Evolutionary conservation across 2,113 vertebrate species (phyloP).

Genomic region (Puntigrus tetrazona): DNA sequence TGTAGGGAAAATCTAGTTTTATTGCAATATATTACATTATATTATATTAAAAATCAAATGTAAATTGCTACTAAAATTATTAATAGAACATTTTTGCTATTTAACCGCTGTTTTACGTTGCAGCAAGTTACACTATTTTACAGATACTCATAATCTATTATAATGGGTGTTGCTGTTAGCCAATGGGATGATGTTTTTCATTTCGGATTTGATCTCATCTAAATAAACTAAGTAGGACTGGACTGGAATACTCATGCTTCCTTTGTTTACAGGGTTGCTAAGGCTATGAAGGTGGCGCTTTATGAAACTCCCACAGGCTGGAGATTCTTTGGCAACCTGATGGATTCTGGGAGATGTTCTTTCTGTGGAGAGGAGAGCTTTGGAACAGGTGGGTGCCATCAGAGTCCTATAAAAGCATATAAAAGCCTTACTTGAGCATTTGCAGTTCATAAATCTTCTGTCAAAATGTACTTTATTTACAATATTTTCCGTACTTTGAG

Average conservation of each 20-base stretch:
- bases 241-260: slow-evolving; percentile 16
- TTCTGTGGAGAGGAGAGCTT: slow-evolving; percentile 99
- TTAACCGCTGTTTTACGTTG: background rate
- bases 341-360: slow-evolving; percentile 96
- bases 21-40: background rate
- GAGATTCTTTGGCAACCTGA: slow-evolving; percentile 96
- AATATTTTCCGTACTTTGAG: background rate
- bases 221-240: background rate
- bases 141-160: background rate
- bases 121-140: background rate
- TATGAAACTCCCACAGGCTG: slow-evolving; percentile 96
- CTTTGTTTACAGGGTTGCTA: slow-evolving; percentile 86
- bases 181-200: background rate
- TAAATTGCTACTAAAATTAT: too few species aligned
- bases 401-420: background rate
- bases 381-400: slow-evolving; percentile 84
- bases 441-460: background rate
- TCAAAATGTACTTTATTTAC: background rate
- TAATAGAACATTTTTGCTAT: too few species aligned
- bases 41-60: too few species aligned
- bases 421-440: background rate
- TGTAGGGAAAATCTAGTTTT: background rate
- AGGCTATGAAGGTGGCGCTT: slow-evolving; percentile 92
- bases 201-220: slow-evolving; percentile 8
- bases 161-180: background rate